Percentiles rank a stretch among this genome's conserved stretches.
Conservation (phyloP, 2,113 vertebrate genomes). For the Tupaia tana region DNA sequence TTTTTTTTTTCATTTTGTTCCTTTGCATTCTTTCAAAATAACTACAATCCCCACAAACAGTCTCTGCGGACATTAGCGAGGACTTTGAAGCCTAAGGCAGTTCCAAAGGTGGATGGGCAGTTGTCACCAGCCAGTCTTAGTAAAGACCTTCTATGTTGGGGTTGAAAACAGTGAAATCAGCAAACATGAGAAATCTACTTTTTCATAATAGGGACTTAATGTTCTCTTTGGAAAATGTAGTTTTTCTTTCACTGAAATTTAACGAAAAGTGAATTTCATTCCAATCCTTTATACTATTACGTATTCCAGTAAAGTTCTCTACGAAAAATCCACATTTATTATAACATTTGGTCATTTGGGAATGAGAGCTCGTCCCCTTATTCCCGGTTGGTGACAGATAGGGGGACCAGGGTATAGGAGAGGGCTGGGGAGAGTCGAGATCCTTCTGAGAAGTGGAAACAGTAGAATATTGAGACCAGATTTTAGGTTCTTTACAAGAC, state of each 20-base stretch:
- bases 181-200: too few relatives aligned
- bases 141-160: too few relatives aligned
- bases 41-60: neutral
- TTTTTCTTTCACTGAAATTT: too few relatives aligned
- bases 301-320: neutral
- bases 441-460: neutral
- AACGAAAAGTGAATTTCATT: neutral
- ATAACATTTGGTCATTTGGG: neutral
- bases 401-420: rapidly evolving
- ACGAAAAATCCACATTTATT: neutral
- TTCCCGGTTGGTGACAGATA: neutral
- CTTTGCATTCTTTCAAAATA: slow-evolving; percentile 60
- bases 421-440: neutral
- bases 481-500: neutral
- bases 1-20: neutral
- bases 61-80: neutral
- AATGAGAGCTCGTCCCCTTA: neutral
- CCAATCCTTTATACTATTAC: neutral
- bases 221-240: too few relatives aligned
- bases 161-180: too few relatives aligned
- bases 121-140: too few relatives aligned
- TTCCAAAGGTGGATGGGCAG: too few relatives aligned
- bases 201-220: too few relatives aligned
- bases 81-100: too few relatives aligned
- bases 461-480: neutral